phyloP scores from a whole-genome alignment of 2,113 vertebrate genomes.

The Crypturellus undulatus region DNA sequence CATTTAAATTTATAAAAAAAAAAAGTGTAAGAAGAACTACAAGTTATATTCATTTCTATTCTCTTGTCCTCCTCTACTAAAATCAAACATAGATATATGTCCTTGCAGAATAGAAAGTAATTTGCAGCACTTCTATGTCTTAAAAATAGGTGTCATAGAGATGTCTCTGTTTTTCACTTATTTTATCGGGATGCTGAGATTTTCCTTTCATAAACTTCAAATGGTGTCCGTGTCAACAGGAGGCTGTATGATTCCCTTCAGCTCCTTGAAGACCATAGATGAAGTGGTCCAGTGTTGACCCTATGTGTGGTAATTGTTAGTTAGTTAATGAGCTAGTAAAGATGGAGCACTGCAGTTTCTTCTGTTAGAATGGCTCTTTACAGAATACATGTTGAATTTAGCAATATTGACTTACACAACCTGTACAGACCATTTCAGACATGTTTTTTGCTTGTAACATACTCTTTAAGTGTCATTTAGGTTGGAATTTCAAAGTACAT shows the following conservation, averaged over 20 bases:
- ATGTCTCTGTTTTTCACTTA: slow-evolving; percentile 28
- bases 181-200: slow-evolving; percentile 31
- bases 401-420: background rate
- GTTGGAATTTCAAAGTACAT: background rate
- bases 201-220: slow-evolving; percentile 27
- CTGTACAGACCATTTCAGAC: background rate
- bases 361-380: background rate
- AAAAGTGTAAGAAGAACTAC: background rate
- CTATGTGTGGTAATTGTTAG: background rate
- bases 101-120: slow-evolving; percentile 15
- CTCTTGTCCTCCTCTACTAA: background rate
- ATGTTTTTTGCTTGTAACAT: background rate
- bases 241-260: background rate
- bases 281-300: background rate
- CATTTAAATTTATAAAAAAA: background rate
- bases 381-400: background rate
- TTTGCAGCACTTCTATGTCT: slow-evolving; percentile 15
- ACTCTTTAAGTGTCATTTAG: background rate
- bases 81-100: background rate
- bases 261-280: background rate
- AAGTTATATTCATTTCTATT: background rate
- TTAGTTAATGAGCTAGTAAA: slow-evolving; percentile 21
- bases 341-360: background rate
- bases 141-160: slow-evolving; percentile 15
- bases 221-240: slow-evolving; percentile 14